Percentiles rank a stretch among this genome's conserved stretches.
These are phyloP conservation scores for Leptonema lineaticorne DNA, from an alignment of 1,140 invertebrate species.

Conservation along the genomic window DNA sequence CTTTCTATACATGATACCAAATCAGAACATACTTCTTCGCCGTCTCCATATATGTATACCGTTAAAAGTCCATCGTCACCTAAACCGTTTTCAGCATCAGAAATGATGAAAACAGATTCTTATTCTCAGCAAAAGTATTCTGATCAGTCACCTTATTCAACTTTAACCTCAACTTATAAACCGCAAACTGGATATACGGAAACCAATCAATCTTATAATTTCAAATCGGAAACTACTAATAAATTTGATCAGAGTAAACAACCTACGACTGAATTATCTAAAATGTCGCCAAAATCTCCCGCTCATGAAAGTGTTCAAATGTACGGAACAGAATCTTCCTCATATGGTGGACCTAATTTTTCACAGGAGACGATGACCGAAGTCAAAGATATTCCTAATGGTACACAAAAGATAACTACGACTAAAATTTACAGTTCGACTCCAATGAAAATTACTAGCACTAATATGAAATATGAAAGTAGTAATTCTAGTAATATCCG, in stretches of 20 bases:
- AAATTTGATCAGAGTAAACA: conserved; percentile 32
- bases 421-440: conserved; percentile 57
- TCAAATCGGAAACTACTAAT: conserved; percentile 27
- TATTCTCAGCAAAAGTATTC: conserved; percentile 46
- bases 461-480: conserved; percentile 52
- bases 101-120: conserved; percentile 45
- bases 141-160: conserved; percentile 50
- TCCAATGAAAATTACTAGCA: conserved; percentile 54
- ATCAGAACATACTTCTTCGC: conserved; percentile 30
- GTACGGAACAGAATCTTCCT: conserved; percentile 49
- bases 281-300: conserved; percentile 35
- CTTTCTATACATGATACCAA: conserved; percentile 30
- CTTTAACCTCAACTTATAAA: conserved; percentile 48
- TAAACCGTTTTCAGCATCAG: conserved; percentile 28
- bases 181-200: conserved; percentile 31
- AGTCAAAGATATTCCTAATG: conserved; percentile 55
- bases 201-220: conserved; percentile 28
- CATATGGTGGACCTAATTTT: conserved; percentile 51
- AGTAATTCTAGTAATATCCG: conserved; percentile 36
- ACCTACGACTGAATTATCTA: conserved; percentile 46
- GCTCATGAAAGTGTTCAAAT: conserved; percentile 37
- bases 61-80: conserved; percentile 36
- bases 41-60: conserved; percentile 31
- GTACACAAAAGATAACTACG: conserved; percentile 55
- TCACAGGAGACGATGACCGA: conserved; percentile 55